Base-by-base conservation (phyloP, 1,140 invertebrate genomes). In the Penaeus japonicus region DNA sequence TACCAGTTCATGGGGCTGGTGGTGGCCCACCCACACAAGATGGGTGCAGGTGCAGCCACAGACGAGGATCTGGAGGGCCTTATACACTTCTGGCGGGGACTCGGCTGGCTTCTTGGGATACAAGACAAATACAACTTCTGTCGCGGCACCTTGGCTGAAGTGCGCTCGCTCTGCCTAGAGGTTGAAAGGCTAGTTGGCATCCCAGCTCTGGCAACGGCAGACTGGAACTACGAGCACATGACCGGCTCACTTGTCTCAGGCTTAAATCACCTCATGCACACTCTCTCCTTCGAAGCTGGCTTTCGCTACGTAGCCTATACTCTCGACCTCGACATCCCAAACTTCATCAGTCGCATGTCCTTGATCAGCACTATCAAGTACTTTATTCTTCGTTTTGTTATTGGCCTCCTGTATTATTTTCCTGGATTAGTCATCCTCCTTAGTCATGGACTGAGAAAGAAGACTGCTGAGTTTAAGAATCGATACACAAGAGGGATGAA, bases 1-100 rank as follows among this genome's bases (percentile, higher is more conserved):
- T 92, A 90, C 87, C 92, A 91, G 18, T 93, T 93, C 86, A 91
- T 93, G 15, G 93, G 92, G 10, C 75, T 91, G 5, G 85, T 92
- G 12, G 90, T 93, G 3, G 85, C 93, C 81, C 92, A 91, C 62
- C 92, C 92, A 15, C 35, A 90, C n/a, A 65, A 90, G 55, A 89
- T 92, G 77, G 92, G 92, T 12, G 89, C 93, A 1, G 73, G 78
- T 12, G 27, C 59, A 2, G 87, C 79, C 15, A 91, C 84, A 22
- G 55, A 54, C 18, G 87, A 92, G 24, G 92, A 93, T 27, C 77
- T 93, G 0, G 92, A 92, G 59, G 91, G 92, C 57, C 92, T 92
- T 55, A 89, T 92, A 17, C 92, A 93, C 87, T 93, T 93, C 84
- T 93, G 93, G 93, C 85, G 91, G 24, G 91, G 91, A 12, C 91